Evolutionary conservation across 2,888 invertebrate genomes (phyloP).

Genomic region (Conomelus anceps): DNA sequence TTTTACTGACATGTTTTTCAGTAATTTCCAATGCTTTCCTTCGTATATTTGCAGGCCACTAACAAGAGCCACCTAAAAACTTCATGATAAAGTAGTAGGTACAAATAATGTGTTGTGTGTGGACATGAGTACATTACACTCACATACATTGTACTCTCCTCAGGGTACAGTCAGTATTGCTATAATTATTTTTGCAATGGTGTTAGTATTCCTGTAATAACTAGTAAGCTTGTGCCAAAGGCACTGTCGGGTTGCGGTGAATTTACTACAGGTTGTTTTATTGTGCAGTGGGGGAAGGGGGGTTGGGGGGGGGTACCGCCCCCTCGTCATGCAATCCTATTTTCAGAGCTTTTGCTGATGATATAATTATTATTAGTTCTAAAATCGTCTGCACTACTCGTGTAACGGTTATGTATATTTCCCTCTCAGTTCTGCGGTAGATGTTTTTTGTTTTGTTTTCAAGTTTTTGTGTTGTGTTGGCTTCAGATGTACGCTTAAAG

Average conservation of each 20-base stretch:
- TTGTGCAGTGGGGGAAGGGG: neutral
- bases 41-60: no score
- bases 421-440: neutral
- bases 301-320: neutral
- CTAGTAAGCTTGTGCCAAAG: neutral
- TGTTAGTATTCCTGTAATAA: neutral
- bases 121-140: no score
- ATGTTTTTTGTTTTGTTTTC: neutral
- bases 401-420: neutral
- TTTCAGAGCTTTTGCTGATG: neutral
- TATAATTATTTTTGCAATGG: neutral
- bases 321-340: neutral
- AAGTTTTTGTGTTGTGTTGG: neutral
- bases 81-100: no score
- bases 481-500: neutral
- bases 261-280: neutral
- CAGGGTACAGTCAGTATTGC: neutral
- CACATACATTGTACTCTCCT: neutral
- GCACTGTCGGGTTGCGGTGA: neutral
- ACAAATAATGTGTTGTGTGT: no score
- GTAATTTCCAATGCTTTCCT: no score
- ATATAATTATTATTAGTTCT: neutral
- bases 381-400: neutral
- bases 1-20: no score
- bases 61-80: no score